Percentiles rank a stretch among this genome's conserved stretches.
Evolutionary conservation across 2,797 vertebrate species (phyloP).

Genomic region (Manis pentadactyla): DNA sequence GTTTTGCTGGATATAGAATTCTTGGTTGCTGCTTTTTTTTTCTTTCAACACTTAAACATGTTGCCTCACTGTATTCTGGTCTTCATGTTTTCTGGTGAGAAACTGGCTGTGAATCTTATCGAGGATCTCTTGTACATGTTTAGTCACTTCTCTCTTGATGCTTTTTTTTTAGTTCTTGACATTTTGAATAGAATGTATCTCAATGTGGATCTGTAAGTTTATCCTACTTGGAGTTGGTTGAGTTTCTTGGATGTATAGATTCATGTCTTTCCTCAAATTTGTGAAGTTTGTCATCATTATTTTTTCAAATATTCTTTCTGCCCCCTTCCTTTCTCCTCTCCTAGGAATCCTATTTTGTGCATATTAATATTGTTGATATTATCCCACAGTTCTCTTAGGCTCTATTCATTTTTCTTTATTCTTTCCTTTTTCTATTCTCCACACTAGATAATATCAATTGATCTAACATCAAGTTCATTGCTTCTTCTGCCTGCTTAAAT

Average conservation of each 20-base stretch:
- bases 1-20: slow-evolving; percentile 8
- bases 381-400: not conserved
- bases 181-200: not conserved
- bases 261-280: not conserved
- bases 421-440: not conserved
- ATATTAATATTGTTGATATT: not conserved
- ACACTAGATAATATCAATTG: not conserved
- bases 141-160: slow-evolving; percentile 1
- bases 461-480: not conserved
- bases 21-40: not conserved
- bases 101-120: not conserved
- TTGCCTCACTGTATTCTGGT: not conserved
- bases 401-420: slow-evolving; percentile 12
- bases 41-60: not conserved
- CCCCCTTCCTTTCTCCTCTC: not conserved
- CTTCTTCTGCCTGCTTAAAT: not conserved
- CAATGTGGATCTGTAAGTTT: not conserved
- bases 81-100: not conserved
- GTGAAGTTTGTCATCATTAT: not conserved
- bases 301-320: not conserved
- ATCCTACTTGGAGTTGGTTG: not conserved
- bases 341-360: not conserved
- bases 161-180: not conserved
- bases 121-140: not conserved
- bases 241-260: not conserved